Evolutionary conservation across 2,888 invertebrate genomes (phyloP), one percentile per base, ranked within the genome.

Genomic region (Peribatodes rhomboidaria): DNA sequence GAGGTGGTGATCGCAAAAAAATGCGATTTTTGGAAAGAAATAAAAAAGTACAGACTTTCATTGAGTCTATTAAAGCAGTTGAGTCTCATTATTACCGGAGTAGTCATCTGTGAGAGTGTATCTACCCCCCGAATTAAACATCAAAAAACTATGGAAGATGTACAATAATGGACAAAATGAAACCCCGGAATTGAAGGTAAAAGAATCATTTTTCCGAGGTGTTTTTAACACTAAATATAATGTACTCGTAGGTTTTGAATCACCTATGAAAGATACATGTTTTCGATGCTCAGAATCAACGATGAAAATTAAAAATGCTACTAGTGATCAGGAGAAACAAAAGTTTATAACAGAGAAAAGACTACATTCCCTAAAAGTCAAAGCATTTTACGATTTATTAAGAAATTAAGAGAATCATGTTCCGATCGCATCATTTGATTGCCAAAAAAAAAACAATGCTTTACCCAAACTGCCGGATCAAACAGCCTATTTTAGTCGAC

Each of bases 231-330:
- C 10, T 22, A 31, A 31, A 11, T 47, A 31, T 50, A 65, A 60
- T 60, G 59, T n/a, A n/a, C 56, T 56, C n/a, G n/a, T n/a, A n/a
- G 60, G 65, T 31, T 65, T 65, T 65, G 56, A 52, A 52, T 56
- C 56, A 44, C 60, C 65, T 39, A 41, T 61, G 50, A 57, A 61
- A 33, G 60, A 65, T 55, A 60, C 56, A 41, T 60, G 60, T 35
- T 60, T 55, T 46, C 55, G 56, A 52, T 65, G 60, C 44, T 60
- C 37, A 35, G 60, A 65, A 50, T 46, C 60, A 18, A 49, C 61
- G 20, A 49, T 37, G 37, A 47, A 39, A 39, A 58, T 47, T 13
- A 20, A 47, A 47, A 47, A 11, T 47, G 47, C 47, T 27, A 10
- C 27, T n/a, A 47, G 11, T 20, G 22, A 20, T 27, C 27, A 31